Evolutionary conservation across 2,888 invertebrate species (phyloP).

Genomic region (Yponomeuta plumbellus): DNA sequence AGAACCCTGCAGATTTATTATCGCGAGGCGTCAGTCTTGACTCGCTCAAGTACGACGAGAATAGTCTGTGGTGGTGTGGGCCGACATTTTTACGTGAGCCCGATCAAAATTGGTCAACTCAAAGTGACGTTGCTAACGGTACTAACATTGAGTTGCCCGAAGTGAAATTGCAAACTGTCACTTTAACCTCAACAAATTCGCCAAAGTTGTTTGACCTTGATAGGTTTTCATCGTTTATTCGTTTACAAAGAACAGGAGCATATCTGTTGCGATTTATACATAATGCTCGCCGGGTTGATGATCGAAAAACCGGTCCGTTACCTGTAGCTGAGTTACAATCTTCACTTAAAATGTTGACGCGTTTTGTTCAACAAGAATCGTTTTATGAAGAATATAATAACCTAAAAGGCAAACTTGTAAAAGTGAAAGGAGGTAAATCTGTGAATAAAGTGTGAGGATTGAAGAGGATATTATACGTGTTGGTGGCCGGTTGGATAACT

Average conservation of each 20-base stretch:
- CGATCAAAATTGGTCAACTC: neutral
- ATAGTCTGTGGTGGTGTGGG: slow-evolving; percentile 15
- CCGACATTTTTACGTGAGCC: slow-evolving; percentile 12
- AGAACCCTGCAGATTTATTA: slow-evolving; percentile 17
- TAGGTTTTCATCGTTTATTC: neutral
- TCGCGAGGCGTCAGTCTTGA: slow-evolving; percentile 11
- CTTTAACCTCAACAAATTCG: neutral
- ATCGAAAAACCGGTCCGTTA: neutral
- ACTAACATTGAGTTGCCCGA: neutral
- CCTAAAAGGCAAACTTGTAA: neutral
- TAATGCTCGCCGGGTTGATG: neutral
- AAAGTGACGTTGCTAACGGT: neutral
- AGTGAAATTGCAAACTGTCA: neutral
- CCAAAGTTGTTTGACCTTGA: neutral
- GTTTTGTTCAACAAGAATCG: neutral
- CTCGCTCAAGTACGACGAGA: neutral
- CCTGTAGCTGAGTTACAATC: neutral
- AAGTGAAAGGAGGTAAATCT: neutral
- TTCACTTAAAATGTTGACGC: neutral
- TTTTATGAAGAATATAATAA: neutral
- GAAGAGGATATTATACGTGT: no score
- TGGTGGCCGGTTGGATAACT: no score
- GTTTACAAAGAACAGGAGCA: neutral
- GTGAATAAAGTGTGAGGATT: neutral
- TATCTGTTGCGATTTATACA: neutral